phyloP scores from a whole-genome alignment of 1,140 invertebrate genomes.

The Euborellia annulipes region DNA sequence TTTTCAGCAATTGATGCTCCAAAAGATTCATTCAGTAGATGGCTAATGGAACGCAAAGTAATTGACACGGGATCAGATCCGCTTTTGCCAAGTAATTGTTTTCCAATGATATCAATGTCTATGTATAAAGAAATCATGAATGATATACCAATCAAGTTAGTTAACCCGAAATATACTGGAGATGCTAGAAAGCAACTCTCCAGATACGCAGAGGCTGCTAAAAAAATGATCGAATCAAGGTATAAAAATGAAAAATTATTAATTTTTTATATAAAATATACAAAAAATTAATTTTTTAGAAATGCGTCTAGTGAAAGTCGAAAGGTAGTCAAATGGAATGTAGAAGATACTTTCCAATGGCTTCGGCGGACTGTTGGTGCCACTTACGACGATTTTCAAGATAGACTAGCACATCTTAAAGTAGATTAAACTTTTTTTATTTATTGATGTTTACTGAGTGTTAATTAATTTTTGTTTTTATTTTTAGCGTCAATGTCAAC shows the following conservation, averaged over 20 bases:
- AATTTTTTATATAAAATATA: background rate
- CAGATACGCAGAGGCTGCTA: conserved; percentile 89
- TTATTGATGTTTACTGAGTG: conserved; percentile 14
- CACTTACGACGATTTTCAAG: conserved; percentile 90
- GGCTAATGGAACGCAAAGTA: conserved; percentile 89
- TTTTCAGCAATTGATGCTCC: conserved; percentile 73
- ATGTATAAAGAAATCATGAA: conserved; percentile 98
- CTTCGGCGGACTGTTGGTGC: conserved; percentile 83
- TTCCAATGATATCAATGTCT: conserved; percentile 79
- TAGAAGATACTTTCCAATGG: conserved; percentile 94
- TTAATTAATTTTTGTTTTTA: background rate
- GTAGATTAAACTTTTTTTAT: conserved; percentile 23
- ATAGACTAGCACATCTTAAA: conserved; percentile 51
- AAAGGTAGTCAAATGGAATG: conserved; percentile 97
- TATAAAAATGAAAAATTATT: conserved; percentile 19
- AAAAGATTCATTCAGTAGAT: conserved; percentile 89
- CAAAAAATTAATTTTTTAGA: conserved; percentile 26
- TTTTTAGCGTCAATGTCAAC: conserved; percentile 80
- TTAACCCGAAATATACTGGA: conserved; percentile 85
- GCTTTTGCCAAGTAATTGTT: conserved; percentile 76
- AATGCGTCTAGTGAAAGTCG: conserved; percentile 84
- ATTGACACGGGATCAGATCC: conserved; percentile 78
- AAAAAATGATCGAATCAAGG: conserved; percentile 86
- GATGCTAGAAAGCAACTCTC: conserved; percentile 93
- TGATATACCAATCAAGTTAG: conserved; percentile 91